Evolutionary conservation across 2,797 vertebrate genomes (phyloP).

Genomic region (Presbytis comata): DNA sequence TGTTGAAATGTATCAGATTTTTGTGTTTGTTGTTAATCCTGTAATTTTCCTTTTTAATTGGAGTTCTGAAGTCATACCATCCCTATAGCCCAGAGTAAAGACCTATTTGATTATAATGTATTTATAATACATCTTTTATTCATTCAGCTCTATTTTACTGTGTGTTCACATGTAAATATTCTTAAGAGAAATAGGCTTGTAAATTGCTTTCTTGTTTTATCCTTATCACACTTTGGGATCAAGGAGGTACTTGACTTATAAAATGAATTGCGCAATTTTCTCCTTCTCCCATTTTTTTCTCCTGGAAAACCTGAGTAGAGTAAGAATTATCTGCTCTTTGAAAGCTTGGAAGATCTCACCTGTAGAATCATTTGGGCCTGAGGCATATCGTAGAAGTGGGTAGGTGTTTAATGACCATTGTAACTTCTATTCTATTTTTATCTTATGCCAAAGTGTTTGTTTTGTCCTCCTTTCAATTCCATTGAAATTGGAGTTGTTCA

Average conservation of each 20-base stretch:
- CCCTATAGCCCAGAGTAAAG: neutral
- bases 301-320: neutral
- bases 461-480: neutral
- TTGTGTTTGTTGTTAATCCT: neutral
- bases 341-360: neutral
- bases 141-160: neutral
- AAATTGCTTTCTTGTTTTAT: slow-evolving; percentile 5
- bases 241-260: neutral
- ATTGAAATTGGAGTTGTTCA: neutral
- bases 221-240: neutral
- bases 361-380: neutral
- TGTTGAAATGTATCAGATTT: neutral
- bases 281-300: neutral
- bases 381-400: neutral
- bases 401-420: neutral
- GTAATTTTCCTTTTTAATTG: neutral
- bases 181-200: neutral
- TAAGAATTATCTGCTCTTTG: neutral
- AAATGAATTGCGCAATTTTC: neutral
- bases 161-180: neutral
- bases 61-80: slow-evolving; percentile 1
- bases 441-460: neutral
- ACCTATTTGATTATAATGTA: neutral
- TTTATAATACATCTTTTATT: neutral
- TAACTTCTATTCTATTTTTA: neutral